Evolutionary conservation across 2,888 invertebrate genomes (phyloP), one percentile per base, ranked within the genome.

Genomic region (Cantharis rufa): DNA sequence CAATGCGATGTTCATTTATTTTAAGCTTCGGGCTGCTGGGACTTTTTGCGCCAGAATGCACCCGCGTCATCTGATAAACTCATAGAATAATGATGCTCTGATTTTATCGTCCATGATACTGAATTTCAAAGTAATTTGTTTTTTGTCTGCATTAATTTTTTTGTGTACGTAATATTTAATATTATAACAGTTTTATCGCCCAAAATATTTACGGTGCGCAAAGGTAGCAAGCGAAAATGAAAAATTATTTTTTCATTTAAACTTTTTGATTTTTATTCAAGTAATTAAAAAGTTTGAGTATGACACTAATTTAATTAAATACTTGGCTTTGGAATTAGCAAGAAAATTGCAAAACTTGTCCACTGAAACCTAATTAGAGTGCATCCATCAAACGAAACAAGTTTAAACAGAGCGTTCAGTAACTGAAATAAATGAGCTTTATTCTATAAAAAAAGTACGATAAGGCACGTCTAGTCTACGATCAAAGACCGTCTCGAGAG

Each of bases 341-440:
- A n/a, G n/a, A 48, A 48, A 48, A 48, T 48, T 48, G 48, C 9
- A 48, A 48, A 48, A 48, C 48, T 48, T 48, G 48, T 48, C 48
- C 48, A 48, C 64, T 10, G 18, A 83, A 82, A 81, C 81, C 63
- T 84, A 84, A 85, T 85, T 85, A 85, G 83, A 79, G 79, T 78
- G 73, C 85, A 85, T 85, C 83, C 83, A 84, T 86, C 86, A 86
- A 83, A 80, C 80, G 81, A 84, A 82, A 80, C 80, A 78, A 80
- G 82, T 83, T 84, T 84, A 82, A 84, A 83, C 83, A 83, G 83
- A 84, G 84, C 83, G 83, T 81, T 81, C 81, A 79, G 83, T 85
- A 84, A 86, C 85, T 85, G 85, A 86, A 85, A 86, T 85, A 85
- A 85, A 86, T 84, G 84, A 83, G 84, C 83, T 84, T 84, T 81